phyloP scores from a whole-genome alignment of 2,113 vertebrate species.

The Mellivora capensis region DNA sequence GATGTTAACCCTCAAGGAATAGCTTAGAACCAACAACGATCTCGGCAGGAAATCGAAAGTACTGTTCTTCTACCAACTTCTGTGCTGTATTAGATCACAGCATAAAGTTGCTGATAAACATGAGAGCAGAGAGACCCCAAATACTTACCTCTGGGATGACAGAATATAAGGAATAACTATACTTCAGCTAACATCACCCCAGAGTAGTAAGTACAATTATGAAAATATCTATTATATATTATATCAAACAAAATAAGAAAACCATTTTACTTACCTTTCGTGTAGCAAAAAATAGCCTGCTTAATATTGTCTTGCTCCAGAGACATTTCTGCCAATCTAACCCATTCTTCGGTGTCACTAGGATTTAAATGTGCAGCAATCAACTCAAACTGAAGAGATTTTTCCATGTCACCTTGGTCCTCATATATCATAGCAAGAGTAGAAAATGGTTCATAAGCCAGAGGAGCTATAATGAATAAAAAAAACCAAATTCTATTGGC shows the following conservation, averaged over 20 bases:
- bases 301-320: conserved; percentile 97
- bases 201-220: background rate
- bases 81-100: background rate
- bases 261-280: conserved; percentile 87
- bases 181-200: background rate
- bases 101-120: background rate
- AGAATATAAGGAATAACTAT: background rate
- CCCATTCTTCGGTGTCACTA: conserved; percentile 97
- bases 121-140: background rate
- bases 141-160: background rate
- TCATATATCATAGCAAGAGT: conserved; percentile 99
- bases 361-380: conserved; percentile 98
- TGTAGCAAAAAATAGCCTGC: conserved; percentile 97
- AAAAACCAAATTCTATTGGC: background rate
- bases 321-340: conserved; percentile 96
- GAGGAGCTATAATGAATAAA: conserved; percentile 85
- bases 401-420: conserved; percentile 95
- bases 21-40: background rate
- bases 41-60: background rate
- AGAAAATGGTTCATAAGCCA: conserved; percentile 98
- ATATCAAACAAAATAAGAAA: background rate
- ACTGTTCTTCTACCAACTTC: background rate
- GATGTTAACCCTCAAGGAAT: background rate
- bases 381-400: conserved; percentile 95
- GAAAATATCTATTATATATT: background rate